phyloP scores from a whole-genome alignment of 1,140 invertebrate genomes.

The Rhynchophorus ferrugineus region DNA sequence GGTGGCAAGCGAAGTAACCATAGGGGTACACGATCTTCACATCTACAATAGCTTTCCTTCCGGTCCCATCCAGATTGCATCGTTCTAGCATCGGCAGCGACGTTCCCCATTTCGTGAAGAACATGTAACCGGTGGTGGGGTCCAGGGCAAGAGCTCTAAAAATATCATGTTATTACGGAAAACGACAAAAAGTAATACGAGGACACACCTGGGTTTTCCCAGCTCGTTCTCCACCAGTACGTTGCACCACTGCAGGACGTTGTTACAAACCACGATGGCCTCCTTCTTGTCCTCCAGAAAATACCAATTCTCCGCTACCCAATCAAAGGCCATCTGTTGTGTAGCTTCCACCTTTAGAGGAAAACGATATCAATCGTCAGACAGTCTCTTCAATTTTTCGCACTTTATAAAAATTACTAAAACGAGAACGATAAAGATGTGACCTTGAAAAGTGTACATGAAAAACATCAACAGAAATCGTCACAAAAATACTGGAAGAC shows the following conservation, averaged over 20 bases:
- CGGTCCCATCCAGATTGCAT: slow-evolving; percentile 53
- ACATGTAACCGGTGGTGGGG: slow-evolving; percentile 68
- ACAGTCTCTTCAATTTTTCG: too few relatives aligned
- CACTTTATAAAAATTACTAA: too few relatives aligned
- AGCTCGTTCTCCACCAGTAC: slow-evolving; percentile 61
- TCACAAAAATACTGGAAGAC: too few relatives aligned
- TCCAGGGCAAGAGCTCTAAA: slow-evolving; percentile 68
- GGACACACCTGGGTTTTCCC: slow-evolving; percentile 50
- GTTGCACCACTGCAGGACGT: slow-evolving; percentile 54
- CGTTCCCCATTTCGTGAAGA: slow-evolving; percentile 68
- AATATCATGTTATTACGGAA: neutral
- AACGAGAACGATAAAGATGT: neutral
- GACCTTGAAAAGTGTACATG: neutral
- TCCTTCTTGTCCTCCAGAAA: slow-evolving; percentile 68
- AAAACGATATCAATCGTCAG: too few relatives aligned
- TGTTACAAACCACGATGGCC: slow-evolving; percentile 63
- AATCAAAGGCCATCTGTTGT: slow-evolving; percentile 71
- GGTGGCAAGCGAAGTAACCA: slow-evolving; percentile 1
- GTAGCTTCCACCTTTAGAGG: slow-evolving; percentile 50
- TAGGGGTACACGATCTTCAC: slow-evolving; percentile 63
- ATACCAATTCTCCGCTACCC: slow-evolving; percentile 81
- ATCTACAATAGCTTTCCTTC: slow-evolving; percentile 47
- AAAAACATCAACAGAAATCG: neutral
- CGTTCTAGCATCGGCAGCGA: slow-evolving; percentile 54
- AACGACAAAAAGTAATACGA: too few relatives aligned